phyloP scores from a whole-genome alignment of 1,140 invertebrate genomes.

The Planococcus citri region DNA sequence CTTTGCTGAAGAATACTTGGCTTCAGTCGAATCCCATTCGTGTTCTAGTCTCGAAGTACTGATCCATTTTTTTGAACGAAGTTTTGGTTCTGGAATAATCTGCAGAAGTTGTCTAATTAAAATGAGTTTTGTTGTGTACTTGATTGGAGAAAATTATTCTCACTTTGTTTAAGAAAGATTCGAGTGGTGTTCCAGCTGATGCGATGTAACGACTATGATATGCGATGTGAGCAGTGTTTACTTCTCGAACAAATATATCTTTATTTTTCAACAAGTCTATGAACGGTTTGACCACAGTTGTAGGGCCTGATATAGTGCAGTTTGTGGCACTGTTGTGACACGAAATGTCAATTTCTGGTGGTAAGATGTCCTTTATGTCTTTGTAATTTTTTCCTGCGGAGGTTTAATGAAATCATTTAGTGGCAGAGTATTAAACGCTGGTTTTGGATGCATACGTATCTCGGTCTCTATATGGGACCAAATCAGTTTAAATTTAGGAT shows the following conservation, averaged over 20 bases:
- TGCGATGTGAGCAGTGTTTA: conserved; percentile 67
- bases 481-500: too few species aligned
- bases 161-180: conserved; percentile 57
- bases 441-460: too few species aligned
- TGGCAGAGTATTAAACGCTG: too few species aligned
- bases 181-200: conserved; percentile 39
- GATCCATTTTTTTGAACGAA: conserved; percentile 44
- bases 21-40: conserved; percentile 33
- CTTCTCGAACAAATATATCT: conserved; percentile 67
- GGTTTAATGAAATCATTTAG: too few species aligned
- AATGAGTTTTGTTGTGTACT: too few species aligned
- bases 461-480: too few species aligned
- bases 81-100: conserved; percentile 40
- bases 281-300: conserved; percentile 52
- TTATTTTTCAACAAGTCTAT: conserved; percentile 52
- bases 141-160: neutral
- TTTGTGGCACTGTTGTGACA: conserved; percentile 53
- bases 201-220: conserved; percentile 53
- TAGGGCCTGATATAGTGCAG: conserved; percentile 73
- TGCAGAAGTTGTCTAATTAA: conserved; percentile 25
- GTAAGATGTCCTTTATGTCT: conserved; percentile 28
- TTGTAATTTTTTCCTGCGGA: neutral
- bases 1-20: conserved; percentile 43
- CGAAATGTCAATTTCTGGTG: conserved; percentile 59
- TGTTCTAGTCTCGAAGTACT: conserved; percentile 45